Evolutionary conservation across 2,888 invertebrate genomes (phyloP), one percentile per base, ranked within the genome.

Genomic region (Halictus ligatus): DNA sequence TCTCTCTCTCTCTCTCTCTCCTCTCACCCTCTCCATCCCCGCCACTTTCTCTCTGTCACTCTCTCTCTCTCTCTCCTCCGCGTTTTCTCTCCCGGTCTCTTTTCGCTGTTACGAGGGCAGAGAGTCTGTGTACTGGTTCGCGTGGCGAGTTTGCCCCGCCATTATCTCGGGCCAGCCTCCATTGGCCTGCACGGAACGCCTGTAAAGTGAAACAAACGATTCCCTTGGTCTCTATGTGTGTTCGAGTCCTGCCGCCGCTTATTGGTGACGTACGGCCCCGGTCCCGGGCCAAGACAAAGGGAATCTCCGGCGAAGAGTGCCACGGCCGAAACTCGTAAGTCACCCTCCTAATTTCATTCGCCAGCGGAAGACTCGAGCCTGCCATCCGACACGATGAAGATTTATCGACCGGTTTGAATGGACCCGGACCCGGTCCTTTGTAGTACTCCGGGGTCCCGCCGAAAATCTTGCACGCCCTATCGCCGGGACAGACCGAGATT

Each of bases 151-250:
- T 86, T 58, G 80, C 81, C 40, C 71, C 80, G 75, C 89, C 80
- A 86, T 89, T 89, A 88, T 88, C 86, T 83, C 73, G 72, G 43
- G 58, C 67, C 72, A 35, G 50, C 69, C 83, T 71, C 78, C 80
- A 83, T 86, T 85, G 43, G 84, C 81, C 77, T 40, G 69, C 78
- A 74, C 83, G 88, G 83, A 83, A 64, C 86, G 83, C 77, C 84
- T 81, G 83, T 69, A 84, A 89, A 89, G 84, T 78, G 86, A 87
- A 89, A 89, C 84, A 89, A 89, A 89, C 86, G 89, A 86, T 81
- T 78, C 82, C 71, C 40, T 25, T 21, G 12, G 60, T 72, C 64
- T 74, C 48, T n/a, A 6, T 35, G 69, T 74, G 64, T 48, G 73
- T 79, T 72, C 79, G 75, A 75, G 73, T 46, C 50, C 29, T 12